Evolutionary conservation across 2,888 invertebrate genomes (phyloP).

Genomic region (Agriopis marginaria): DNA sequence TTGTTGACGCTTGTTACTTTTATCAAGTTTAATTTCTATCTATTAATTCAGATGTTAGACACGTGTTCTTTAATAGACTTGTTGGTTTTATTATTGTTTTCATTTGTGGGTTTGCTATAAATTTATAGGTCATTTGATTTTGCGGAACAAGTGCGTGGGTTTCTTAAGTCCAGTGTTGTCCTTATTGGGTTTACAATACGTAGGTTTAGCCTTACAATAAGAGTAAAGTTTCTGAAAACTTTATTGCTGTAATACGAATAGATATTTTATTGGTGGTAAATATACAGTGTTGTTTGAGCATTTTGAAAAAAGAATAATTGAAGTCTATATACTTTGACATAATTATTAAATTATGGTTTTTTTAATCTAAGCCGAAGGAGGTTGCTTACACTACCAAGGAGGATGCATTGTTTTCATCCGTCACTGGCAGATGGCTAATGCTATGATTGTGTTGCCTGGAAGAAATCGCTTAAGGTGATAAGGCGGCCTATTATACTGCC

Average conservation of each 20-base stretch:
- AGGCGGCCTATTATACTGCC: too few relatives aligned
- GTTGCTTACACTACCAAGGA: background rate
- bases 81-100: slow-evolving; percentile 29
- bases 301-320: background rate
- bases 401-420: too few relatives aligned
- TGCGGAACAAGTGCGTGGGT: slow-evolving; percentile 43
- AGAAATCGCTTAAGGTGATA: too few relatives aligned
- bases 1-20: background rate
- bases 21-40: background rate
- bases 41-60: slow-evolving; percentile 23
- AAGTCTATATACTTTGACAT: background rate
- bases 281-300: background rate
- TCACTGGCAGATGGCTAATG: background rate
- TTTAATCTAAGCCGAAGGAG: background rate
- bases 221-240: slow-evolving; percentile 27
- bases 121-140: slow-evolving; percentile 44
- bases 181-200: slow-evolving; percentile 35
- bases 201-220: slow-evolving; percentile 40
- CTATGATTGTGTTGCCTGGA: too few relatives aligned
- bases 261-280: slow-evolving; percentile 24
- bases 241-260: slow-evolving; percentile 26
- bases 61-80: slow-evolving; percentile 34
- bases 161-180: slow-evolving; percentile 32
- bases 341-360: background rate
- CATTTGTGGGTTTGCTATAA: slow-evolving; percentile 30